Evolutionary conservation across 2,113 vertebrate genomes (phyloP).

Genomic region (Malurus melanocephalus): DNA sequence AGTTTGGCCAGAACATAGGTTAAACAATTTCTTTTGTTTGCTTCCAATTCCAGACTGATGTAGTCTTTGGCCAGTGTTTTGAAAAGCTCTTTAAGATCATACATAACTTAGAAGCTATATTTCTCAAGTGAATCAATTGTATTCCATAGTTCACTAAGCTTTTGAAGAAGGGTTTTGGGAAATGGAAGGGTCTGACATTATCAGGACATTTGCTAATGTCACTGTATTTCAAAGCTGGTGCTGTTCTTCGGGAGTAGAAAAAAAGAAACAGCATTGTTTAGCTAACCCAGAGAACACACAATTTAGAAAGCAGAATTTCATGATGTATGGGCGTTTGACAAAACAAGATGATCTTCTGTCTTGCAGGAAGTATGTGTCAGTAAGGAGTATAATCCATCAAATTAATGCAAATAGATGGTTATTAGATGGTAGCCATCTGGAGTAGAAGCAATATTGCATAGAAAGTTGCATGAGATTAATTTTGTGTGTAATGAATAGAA

Average conservation of each 20-base stretch:
- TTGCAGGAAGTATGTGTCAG: not conserved
- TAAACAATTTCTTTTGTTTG: not conserved
- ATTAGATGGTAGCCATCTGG: not conserved
- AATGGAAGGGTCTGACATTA: not conserved
- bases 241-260: not conserved
- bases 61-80: not conserved
- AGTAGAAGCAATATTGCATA: not conserved
- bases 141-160: not conserved
- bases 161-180: not conserved
- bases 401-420: slow-evolving; percentile 6
- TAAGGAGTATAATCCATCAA: not conserved
- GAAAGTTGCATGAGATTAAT: not conserved
- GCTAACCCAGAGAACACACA: not conserved
- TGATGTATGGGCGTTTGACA: not conserved
- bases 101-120: not conserved
- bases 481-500: not conserved
- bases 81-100: not conserved
- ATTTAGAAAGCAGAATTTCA: not conserved
- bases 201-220: not conserved
- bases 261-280: not conserved
- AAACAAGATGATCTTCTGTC: not conserved
- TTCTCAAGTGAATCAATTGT: not conserved
- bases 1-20: not conserved
- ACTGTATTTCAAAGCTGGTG: not conserved
- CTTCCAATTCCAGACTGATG: not conserved